A percentile compares a stretch with the other conserved stretches of the same genome.
phyloP scores from a whole-genome alignment of 1,140 invertebrate species.

The Ooceraea biroi region DNA sequence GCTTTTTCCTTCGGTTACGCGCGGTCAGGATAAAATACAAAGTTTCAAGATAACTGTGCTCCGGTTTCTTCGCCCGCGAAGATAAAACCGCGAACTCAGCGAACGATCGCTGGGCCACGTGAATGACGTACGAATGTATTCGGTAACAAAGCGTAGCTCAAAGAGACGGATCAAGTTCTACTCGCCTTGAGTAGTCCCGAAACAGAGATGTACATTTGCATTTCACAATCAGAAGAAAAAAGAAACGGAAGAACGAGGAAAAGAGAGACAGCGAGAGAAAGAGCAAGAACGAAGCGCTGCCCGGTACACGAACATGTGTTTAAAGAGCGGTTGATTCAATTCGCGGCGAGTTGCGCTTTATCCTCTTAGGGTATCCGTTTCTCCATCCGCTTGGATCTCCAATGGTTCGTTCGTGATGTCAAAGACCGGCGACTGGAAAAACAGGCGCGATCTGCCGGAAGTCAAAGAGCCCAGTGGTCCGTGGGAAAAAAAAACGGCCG shows the following conservation, averaged over 20 bases:
- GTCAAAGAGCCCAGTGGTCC: neutral
- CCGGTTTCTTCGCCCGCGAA: slow-evolving; percentile 1
- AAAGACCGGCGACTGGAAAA: slow-evolving; percentile 25
- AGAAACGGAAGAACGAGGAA: too few relatives aligned
- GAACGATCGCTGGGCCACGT: neutral
- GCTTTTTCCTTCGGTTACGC: slow-evolving; percentile 12
- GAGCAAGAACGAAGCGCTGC: too few relatives aligned
- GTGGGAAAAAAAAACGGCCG: slow-evolving; percentile 3
- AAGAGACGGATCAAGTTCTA: slow-evolving; percentile 71
- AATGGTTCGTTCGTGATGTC: neutral
- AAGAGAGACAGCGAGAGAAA: neutral
- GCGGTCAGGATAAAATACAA: slow-evolving; percentile 44
- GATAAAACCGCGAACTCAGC: slow-evolving; percentile 4
- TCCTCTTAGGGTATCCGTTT: slow-evolving; percentile 31
- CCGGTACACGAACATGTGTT: slow-evolving; percentile 5
- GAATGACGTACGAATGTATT: slow-evolving; percentile 36
- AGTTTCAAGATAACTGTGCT: slow-evolving; percentile 57
- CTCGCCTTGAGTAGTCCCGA: slow-evolving; percentile 25
- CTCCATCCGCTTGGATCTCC: neutral
- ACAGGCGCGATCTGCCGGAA: slow-evolving; percentile 23
- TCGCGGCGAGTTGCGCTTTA: slow-evolving; percentile 38
- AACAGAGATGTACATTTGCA: slow-evolving; percentile 67
- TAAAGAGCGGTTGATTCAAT: slow-evolving; percentile 43
- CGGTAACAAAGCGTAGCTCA: slow-evolving; percentile 60
- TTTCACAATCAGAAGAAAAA: neutral